Base-by-base conservation (phyloP, 2,888 invertebrate genomes). In the Drosophila anomelani region DNA sequence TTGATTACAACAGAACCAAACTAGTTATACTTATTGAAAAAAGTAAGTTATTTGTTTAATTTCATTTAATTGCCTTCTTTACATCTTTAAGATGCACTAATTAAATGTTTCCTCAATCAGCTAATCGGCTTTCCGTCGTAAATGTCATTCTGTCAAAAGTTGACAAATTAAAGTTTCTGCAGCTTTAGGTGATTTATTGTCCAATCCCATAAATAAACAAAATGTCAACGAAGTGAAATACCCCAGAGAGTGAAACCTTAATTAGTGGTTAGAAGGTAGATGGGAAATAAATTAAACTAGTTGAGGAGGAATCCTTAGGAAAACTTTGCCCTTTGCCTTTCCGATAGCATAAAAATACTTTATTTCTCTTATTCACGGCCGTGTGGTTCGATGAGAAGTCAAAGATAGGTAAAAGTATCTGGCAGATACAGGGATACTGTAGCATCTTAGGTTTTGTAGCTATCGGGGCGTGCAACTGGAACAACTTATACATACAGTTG, bases 351-450 rank as follows among this genome's bases (percentile, higher is more conserved):
- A 46, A n/a, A 38, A 62, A 46, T 46, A n/a, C 61, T 23, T 60
- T 46, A 38, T 15, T 38, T 64, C 38, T 17, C 12, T 46, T 32
- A 44, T 53, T 53, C 63, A 41, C 17, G 26, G 34, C 26, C 17
- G 15, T 36, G 46, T 43, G 20, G 34, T 12, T 38, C n/a, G 36
- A 49, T 55, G 49, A 44, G 39, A 69, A 51, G 51, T 53, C 34
- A 44, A 39, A 39, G 58, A 71, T 32, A 49, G 47, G 54, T 49
- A 55, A 60, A 44, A 71, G 71, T 55, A 49, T 43, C 47, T 59
- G n/a, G 23, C 55, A 49, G 46, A 71, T 71, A 56, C 36, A 26
- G 13, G 54, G 60, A 49, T 56, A 32, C 43, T 36, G 32, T 15
- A 29, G 13, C 38, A 49, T 47, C 47, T 61, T 17, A 26, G 39